Conservation (phyloP, 2,113 vertebrate genomes). For the Pavo muticus region DNA sequence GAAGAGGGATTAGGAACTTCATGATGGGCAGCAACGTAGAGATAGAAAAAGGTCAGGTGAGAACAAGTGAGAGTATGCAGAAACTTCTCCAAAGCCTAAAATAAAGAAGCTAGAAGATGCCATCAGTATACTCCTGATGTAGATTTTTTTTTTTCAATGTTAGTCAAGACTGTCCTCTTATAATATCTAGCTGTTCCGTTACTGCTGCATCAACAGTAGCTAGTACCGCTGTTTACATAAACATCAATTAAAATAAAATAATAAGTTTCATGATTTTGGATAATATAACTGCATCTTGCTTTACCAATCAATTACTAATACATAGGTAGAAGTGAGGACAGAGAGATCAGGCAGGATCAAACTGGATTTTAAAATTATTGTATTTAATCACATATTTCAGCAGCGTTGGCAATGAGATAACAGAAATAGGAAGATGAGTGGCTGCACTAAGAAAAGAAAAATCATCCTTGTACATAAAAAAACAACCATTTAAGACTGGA, state of each 20-base stretch:
- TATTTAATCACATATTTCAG: too few species aligned
- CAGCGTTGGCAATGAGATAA: not conserved
- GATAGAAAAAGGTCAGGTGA: not conserved
- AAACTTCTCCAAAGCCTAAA: not conserved
- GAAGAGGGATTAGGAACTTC: fast-evolving
- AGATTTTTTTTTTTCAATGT: too few species aligned
- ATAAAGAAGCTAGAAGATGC: not conserved
- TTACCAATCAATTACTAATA: not conserved
- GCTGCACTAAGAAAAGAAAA: not conserved
- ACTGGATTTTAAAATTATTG: too few species aligned
- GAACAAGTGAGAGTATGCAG: not conserved
- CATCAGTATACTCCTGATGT: not conserved
- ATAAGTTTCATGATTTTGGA: not conserved
- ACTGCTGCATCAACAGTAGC: not conserved
- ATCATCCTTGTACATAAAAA: not conserved
- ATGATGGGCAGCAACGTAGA: not conserved
- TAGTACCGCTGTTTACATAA: not conserved
- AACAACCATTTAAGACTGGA: not conserved
- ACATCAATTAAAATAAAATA: not conserved
- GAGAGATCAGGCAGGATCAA: not conserved
- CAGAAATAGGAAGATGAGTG: not conserved
- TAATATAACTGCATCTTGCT: not conserved
- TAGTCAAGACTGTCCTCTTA: not conserved
- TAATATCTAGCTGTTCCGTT: not conserved
- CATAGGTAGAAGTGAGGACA: not conserved